Percentiles rank a stretch among this genome's conserved stretches.
Evolutionary conservation across 2,888 invertebrate genomes (phyloP).

Genomic region (Nowickia ferox): DNA sequence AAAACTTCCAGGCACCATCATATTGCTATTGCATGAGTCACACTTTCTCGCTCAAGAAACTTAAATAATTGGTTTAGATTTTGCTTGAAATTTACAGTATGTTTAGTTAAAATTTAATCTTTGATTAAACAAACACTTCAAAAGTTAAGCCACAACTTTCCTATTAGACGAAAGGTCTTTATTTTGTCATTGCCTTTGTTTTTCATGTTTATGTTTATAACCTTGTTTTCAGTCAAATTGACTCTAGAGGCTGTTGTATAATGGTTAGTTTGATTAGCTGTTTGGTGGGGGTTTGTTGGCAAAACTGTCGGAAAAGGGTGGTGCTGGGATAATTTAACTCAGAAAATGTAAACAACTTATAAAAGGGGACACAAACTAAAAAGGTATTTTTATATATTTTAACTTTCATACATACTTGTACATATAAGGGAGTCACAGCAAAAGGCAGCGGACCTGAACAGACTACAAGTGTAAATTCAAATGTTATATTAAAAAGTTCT

Average conservation of each 20-base stretch:
- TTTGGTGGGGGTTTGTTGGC: slow-evolving; percentile 16
- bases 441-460: background rate
- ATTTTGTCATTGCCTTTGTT: background rate
- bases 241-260: slow-evolving; percentile 9
- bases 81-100: no score
- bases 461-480: slow-evolving; percentile 38
- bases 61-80: no score
- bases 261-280: slow-evolving; percentile 33
- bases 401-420: background rate
- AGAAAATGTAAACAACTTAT: slow-evolving; percentile 47
- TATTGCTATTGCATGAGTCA: no score
- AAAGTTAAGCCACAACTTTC: background rate
- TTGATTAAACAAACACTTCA: background rate
- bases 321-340: slow-evolving; percentile 41
- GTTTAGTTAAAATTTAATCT: background rate
- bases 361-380: slow-evolving; percentile 16
- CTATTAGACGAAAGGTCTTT: background rate
- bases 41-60: no score
- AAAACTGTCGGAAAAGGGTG: slow-evolving; percentile 29
- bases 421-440: background rate
- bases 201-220: background rate
- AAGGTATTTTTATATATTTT: slow-evolving; percentile 5
- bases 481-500: slow-evolving; percentile 27
- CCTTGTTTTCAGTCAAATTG: background rate
- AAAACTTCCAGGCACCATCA: no score